Base-by-base conservation (phyloP, 2,113 vertebrate genomes). In the Oceanodroma tethys region DNA sequence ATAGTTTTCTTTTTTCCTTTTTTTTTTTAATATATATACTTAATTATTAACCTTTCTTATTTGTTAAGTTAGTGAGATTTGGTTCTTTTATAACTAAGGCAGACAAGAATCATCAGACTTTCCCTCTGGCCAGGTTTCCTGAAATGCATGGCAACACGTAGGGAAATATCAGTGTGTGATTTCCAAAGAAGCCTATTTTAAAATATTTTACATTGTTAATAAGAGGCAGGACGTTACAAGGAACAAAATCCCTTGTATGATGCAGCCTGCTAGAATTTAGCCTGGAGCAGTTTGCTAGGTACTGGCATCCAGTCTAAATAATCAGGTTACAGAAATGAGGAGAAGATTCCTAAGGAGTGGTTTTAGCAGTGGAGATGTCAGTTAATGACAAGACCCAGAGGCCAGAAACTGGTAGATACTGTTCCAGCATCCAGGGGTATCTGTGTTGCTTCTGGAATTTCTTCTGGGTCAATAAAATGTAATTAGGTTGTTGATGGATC, bases 401-500 rank as follows among this genome's bases (percentile, higher is more conserved):
- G 62, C 59, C 56, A 96, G 63, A 71, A 94, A 71, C 58, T 96
- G 91, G 67, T 53, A 91, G 83, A 68, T 55, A 42, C 34, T 63
- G 10, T 84, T 92, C 78, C 62, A 75, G 53, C 29, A 81, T 86
- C 76, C 82, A 90, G 48, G 85, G 66, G 73, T 76, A 48, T 71
- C 76, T 80, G 55, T 81, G 50, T 4, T 71, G 34, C 48, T 96
- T 88, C 86, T 88, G 73, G 66, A 85, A 90, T 96, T 92, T 81
- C n/a, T 84, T 71, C 42, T 91, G 38, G 65, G 22, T 86, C 95
- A 91, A 23, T 50, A 65, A 65, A 84, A 82, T 67, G 34, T 86
- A 62, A 94, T 86, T 79, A 60, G 23, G 36, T 52, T 85, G 68
- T 87, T 95, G 88, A 53, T 95, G 67, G 86, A 81, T 96, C 12